Percentiles rank a stretch among this genome's conserved stretches.
Conservation (phyloP, 2,888 invertebrate genomes). For the Acheta domesticus region DNA sequence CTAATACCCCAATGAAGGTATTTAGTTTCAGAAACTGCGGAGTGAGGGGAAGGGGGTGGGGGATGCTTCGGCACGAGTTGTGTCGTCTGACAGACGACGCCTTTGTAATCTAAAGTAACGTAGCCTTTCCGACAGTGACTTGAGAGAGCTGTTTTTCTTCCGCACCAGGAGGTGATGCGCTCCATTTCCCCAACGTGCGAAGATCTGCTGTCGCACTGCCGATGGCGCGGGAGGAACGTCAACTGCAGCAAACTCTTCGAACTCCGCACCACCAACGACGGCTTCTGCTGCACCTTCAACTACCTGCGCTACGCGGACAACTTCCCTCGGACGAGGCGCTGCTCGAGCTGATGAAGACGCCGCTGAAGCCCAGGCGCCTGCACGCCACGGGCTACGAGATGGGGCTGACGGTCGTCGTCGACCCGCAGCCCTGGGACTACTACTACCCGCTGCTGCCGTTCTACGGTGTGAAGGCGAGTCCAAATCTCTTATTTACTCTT, state of each 20-base stretch:
- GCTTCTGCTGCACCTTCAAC: conserved; percentile 18
- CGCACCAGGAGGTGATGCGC: too few relatives aligned
- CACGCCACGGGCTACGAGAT: not conserved
- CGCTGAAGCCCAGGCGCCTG: not conserved
- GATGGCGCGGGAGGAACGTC: not conserved
- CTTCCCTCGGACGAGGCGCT: not conserved
- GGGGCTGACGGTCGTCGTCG: not conserved
- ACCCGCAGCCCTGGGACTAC: not conserved
- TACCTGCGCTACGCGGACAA: not conserved
- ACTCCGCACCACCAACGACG: not conserved
- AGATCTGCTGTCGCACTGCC: not conserved
- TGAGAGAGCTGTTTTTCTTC: too few relatives aligned
- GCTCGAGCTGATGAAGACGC: not conserved
- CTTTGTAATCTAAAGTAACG: too few relatives aligned
- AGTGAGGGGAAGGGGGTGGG: too few relatives aligned
- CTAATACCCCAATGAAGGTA: too few relatives aligned
- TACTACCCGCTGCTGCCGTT: not conserved
- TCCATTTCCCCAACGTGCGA: not conserved
- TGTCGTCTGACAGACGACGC: too few relatives aligned
- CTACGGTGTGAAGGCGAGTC: not conserved
- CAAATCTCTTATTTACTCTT: too few relatives aligned
- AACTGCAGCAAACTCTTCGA: not conserved
- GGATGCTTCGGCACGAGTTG: too few relatives aligned
- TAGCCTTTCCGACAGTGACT: too few relatives aligned
- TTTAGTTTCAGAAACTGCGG: too few relatives aligned